phyloP scores from a whole-genome alignment of 1,140 invertebrate species.

The Cardiocondyla obscurior region DNA sequence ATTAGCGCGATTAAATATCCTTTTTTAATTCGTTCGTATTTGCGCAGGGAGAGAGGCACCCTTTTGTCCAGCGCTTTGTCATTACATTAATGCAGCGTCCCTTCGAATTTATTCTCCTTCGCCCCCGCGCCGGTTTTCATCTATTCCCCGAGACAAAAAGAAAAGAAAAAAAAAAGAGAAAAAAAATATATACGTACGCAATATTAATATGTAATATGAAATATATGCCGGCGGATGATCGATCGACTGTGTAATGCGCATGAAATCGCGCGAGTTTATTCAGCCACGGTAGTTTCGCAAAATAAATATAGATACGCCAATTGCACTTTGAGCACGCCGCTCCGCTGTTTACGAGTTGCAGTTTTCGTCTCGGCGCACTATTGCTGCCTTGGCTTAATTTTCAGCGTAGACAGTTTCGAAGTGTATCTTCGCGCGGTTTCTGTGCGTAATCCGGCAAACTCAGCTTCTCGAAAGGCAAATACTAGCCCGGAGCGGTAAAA shows the following conservation, averaged over 20 bases:
- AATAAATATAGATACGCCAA: not conserved
- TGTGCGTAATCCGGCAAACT: conserved; percentile 62
- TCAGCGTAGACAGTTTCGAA: conserved; percentile 48
- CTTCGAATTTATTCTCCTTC: conserved; percentile 17
- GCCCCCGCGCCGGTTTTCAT: not conserved
- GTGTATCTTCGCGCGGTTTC: conserved; percentile 47
- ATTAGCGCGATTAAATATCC: conserved; percentile 61
- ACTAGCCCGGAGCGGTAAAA: conserved; percentile 58
- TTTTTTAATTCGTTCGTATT: conserved; percentile 60
- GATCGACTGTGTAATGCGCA: not conserved
- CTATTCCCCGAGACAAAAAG: not conserved
- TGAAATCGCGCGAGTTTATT: not conserved
- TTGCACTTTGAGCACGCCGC: conserved; percentile 19
- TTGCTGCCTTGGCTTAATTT: conserved; percentile 45
- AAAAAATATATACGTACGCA: conserved; percentile 12
- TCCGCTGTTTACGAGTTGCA: conserved; percentile 41
- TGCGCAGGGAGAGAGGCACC: conserved; percentile 30
- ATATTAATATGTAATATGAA: too few species aligned
- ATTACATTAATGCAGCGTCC: conserved; percentile 58
- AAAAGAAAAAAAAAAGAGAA: too few species aligned
- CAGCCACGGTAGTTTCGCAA: not conserved
- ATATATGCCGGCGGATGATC: not conserved
- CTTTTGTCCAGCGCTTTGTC: conserved; percentile 42
- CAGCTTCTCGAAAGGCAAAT: conserved; percentile 60
- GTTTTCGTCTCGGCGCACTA: conserved; percentile 35